A percentile compares a stretch with the other conserved stretches of the same genome.
Conservation (phyloP, 2,888 invertebrate genomes). For the Heliconius ethilla region DNA sequence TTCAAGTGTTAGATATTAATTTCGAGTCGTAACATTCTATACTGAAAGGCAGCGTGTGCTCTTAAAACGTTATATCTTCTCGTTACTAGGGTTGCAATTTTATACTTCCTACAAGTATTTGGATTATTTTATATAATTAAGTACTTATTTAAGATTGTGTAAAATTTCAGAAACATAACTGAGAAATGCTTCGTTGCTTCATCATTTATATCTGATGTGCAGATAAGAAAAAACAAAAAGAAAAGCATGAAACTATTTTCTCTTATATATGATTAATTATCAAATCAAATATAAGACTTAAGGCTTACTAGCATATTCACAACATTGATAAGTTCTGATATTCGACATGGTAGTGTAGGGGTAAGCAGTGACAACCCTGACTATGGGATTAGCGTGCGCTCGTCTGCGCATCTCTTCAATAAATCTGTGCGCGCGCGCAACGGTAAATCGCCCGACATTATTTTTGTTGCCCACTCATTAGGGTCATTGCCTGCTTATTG, state of each 20-base stretch:
- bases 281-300: too few species aligned
- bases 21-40: constrained; percentile 57
- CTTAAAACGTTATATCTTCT: constrained; percentile 54
- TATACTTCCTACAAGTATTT: neutral
- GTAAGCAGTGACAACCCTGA: constrained; percentile 61
- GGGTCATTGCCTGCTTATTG: constrained; percentile 80
- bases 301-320: too few species aligned
- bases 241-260: neutral
- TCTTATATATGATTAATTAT: neutral
- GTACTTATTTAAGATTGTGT: neutral
- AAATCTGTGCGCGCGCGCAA: constrained; percentile 78
- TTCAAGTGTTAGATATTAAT: constrained; percentile 70
- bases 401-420: constrained; percentile 66
- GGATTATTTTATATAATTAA: neutral
- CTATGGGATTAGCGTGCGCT: constrained; percentile 67
- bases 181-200: neutral
- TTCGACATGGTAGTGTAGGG: neutral
- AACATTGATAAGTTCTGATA: constrained; percentile 1
- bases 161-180: neutral
- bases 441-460: constrained; percentile 79
- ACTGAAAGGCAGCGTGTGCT: constrained; percentile 69
- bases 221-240: too few species aligned
- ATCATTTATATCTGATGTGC: neutral
- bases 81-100: constrained; percentile 46
- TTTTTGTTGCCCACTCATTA: constrained; percentile 81